A percentile compares a stretch with the other conserved stretches of the same genome.
phyloP scores from a whole-genome alignment of 2,888 invertebrate species.

The Torymus texanus region DNA sequence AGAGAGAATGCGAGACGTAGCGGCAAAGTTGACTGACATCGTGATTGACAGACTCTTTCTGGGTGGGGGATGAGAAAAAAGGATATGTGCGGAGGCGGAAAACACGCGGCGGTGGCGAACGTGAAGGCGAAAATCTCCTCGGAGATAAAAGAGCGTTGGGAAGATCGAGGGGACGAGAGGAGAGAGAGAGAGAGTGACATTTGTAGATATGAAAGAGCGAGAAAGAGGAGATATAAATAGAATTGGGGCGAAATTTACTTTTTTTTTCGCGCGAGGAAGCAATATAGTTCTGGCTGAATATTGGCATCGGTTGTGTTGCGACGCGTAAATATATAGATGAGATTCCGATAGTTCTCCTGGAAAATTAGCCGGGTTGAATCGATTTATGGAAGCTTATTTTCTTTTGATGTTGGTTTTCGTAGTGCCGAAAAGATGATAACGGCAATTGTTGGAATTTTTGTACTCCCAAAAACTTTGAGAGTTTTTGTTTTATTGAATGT shows the following conservation, averaged over 20 bases:
- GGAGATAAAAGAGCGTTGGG: constrained; percentile 14
- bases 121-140: constrained; percentile 13
- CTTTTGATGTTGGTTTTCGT: too few species aligned
- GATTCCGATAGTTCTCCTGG: too few species aligned
- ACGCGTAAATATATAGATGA: too few species aligned
- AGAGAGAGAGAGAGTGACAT: constrained; percentile 7
- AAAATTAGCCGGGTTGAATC: too few species aligned
- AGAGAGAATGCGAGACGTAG: background rate
- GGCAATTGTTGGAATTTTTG: too few species aligned
- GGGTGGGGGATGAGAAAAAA: constrained; percentile 12
- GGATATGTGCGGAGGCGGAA: constrained; percentile 4
- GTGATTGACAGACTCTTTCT: constrained; percentile 43
- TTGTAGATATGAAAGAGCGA: background rate
- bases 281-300: too few species aligned
- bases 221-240: constrained; percentile 1
- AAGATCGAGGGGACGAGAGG: background rate
- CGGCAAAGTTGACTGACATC: constrained; percentile 31
- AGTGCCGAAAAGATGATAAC: too few species aligned
- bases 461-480: too few species aligned
- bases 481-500: too few species aligned
- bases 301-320: too few species aligned
- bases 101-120: constrained; percentile 5
- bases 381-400: too few species aligned
- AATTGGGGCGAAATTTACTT: background rate
- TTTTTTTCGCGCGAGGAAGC: too few species aligned